phyloP scores from a whole-genome alignment of 2,113 vertebrate genomes.

The Uria lomvia region DNA sequence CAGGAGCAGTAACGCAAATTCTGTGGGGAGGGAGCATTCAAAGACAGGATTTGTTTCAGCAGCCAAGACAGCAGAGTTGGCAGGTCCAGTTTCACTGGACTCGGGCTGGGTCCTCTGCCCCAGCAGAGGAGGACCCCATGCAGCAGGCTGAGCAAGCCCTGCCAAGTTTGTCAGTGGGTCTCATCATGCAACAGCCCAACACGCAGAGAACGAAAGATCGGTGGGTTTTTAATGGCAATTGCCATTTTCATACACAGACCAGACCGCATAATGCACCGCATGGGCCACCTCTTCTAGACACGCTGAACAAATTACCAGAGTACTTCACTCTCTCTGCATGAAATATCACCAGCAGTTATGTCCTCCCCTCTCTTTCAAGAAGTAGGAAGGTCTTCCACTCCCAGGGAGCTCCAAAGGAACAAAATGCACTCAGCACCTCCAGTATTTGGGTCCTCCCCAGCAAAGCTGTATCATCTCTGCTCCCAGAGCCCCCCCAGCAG shows the following conservation, averaged over 20 bases:
- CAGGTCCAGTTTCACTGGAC: not conserved
- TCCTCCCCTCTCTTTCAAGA: not conserved
- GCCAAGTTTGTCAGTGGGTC: not conserved
- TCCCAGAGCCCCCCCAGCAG: not conserved
- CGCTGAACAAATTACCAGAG: not conserved
- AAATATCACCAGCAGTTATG: not conserved
- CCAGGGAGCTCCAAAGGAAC: not conserved
- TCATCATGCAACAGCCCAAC: not conserved
- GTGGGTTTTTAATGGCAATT: not conserved
- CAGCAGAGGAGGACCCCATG: not conserved
- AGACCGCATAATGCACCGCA: not conserved
- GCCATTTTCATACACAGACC: not conserved
- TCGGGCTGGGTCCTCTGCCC: not conserved
- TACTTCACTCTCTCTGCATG: not conserved
- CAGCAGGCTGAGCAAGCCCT: not conserved
- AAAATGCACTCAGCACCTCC: not conserved
- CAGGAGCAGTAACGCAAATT: not conserved
- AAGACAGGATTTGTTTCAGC: not conserved
- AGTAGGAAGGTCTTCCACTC: not conserved
- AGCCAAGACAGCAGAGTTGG: not conserved
- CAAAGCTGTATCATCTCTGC: not conserved
- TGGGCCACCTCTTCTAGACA: not conserved
- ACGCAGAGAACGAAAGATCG: rapidly evolving
- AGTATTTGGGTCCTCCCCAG: not conserved
- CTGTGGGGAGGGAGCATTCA: not conserved